These are phyloP conservation scores for Drosophila greeni DNA, from an alignment of 2,888 invertebrate species.

Conservation along the genomic window DNA sequence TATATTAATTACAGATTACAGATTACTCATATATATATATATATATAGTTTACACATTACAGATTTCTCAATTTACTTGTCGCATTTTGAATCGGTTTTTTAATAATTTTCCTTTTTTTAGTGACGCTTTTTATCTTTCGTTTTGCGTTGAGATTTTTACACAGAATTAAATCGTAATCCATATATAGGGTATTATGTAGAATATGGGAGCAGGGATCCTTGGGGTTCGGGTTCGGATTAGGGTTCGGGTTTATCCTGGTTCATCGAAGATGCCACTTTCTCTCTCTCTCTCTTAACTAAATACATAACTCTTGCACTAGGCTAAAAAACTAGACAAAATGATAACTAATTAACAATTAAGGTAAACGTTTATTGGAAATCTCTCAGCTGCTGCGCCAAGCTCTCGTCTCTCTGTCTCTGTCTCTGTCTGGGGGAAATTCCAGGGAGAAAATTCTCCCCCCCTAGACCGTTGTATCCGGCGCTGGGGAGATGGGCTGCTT, in stretches of 20 bases:
- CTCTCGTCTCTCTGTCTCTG: slow-evolving; percentile 37
- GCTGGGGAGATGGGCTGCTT: slow-evolving; percentile 72
- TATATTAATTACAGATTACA: slow-evolving; percentile 45
- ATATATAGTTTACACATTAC: slow-evolving; percentile 40
- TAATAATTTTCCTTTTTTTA: not conserved
- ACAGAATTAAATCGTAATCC: slow-evolving; percentile 22
- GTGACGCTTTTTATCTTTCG: slow-evolving; percentile 19
- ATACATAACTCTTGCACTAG: slow-evolving; percentile 72
- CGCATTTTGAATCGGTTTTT: slow-evolving; percentile 5
- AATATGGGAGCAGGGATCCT: slow-evolving; percentile 36
- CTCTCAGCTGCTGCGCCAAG: slow-evolving; percentile 47
- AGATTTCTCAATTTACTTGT: slow-evolving; percentile 24
- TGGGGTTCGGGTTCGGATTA: slow-evolving; percentile 1
- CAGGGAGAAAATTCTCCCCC: no score
- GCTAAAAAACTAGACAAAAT: slow-evolving; percentile 72
- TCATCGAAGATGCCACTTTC: slow-evolving; percentile 46
- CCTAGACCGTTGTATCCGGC: slow-evolving; percentile 76
- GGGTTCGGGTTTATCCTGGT: slow-evolving; percentile 1
- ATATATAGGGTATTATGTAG: slow-evolving; percentile 37
- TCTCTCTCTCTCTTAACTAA: slow-evolving; percentile 54
- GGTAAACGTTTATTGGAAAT: slow-evolving; percentile 74
- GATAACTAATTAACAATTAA: slow-evolving; percentile 74
- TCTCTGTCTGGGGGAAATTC: not conserved
- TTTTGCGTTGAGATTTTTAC: slow-evolving; percentile 47
- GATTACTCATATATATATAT: slow-evolving; percentile 35